Evolutionary conservation across 2,888 invertebrate species (phyloP), one percentile per base, ranked within the genome.

Genomic region (Dryomyza anilis): DNA sequence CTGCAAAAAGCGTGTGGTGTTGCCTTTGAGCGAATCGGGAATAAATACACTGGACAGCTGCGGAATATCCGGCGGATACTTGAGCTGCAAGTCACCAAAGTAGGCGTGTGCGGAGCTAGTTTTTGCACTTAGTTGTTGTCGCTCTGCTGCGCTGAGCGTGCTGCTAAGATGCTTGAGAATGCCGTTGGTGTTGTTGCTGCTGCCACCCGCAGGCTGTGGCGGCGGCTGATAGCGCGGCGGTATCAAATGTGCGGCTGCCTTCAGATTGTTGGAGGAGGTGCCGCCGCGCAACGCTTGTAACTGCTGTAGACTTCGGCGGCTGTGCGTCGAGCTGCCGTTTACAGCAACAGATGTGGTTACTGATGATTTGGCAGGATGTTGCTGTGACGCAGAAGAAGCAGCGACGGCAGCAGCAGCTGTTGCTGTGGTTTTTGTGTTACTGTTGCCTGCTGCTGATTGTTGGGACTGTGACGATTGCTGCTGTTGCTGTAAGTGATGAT

Each of bases 161-260:
- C 46, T 56, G 64, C 67, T 69, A 50, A 75, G 63, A 57, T 74
- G 73, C 75, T 86, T 78, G 73, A 86, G 78, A 76, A 74, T 76
- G 68, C 90, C 90, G 68, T 87, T 86, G 70, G 85, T 59, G n/a
- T n/a, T n/a, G n/a, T n/a, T n/a, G n/a, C n/a, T n/a, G n/a, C n/a
- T n/a, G n/a, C n/a, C n/a, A 14, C 58, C 66, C 46, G 63, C 86
- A 71, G 91, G 90, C 78, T 88, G 86, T 71, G 91, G 91, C 69
- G 89, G 89, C 75, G 92, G 91, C 81, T 92, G 92, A 84, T 93
- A 92, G 71, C 91, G 88, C 75, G 92, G 92, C 76, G 91, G 91
- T 84, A 86, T 86, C 68, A 83, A 80, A 63, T 82, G 82, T 33
- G 78, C 76, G 60, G 81, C 81, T 53, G 81, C 81, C 59, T 76